phyloP scores from a whole-genome alignment of 2,888 invertebrate genomes.

The Ornithoptera priamus region DNA sequence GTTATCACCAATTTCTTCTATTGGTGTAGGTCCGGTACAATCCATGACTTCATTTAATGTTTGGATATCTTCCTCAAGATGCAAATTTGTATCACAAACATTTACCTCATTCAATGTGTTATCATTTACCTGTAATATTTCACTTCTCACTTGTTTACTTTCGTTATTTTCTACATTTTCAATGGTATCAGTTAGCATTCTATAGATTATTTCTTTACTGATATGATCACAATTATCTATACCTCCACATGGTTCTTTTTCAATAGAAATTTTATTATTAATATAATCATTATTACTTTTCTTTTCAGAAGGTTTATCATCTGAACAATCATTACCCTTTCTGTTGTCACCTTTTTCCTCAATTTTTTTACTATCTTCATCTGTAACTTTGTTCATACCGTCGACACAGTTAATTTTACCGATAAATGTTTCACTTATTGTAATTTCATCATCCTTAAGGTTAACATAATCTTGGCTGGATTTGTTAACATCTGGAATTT shows the following conservation, averaged over 20 bases:
- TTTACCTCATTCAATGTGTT: background rate
- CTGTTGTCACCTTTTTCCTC: background rate
- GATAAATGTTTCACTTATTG: constrained; percentile 22
- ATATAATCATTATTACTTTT: background rate
- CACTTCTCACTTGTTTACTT: background rate
- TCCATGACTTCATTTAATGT: background rate
- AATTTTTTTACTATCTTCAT: background rate
- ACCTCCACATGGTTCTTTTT: background rate
- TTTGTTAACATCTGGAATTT: background rate
- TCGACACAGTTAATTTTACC: background rate
- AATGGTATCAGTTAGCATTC: background rate
- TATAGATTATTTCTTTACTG: background rate
- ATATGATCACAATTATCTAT: background rate
- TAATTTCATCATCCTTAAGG: constrained; percentile 48
- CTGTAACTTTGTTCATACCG: background rate
- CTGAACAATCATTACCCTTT: background rate
- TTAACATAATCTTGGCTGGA: constrained; percentile 38
- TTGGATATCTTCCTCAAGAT: background rate
- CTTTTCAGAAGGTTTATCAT: background rate
- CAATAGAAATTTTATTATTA: background rate
- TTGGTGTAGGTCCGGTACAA: background rate
- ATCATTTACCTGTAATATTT: background rate
- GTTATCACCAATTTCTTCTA: background rate
- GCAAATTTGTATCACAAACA: background rate
- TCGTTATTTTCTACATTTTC: background rate